phyloP scores from a whole-genome alignment of 2,797 vertebrate species.

The Phoebastria nigripes region DNA sequence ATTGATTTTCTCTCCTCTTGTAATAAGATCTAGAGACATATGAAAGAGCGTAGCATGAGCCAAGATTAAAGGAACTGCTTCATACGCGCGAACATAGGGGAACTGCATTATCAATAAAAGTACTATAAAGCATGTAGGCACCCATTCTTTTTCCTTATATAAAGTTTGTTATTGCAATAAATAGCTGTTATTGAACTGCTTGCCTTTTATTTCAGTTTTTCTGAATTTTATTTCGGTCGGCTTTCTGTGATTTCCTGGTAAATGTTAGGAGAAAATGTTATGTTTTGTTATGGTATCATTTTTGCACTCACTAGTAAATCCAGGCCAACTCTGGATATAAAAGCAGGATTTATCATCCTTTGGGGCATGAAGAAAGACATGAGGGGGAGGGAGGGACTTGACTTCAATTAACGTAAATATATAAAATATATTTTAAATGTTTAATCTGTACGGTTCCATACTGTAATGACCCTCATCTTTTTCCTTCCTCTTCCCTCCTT shows the following conservation, averaged over 20 bases:
- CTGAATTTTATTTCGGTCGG: slow-evolving; percentile 9
- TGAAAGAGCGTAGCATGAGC: slow-evolving; percentile 78
- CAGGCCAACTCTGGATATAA: not conserved
- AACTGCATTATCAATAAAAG: slow-evolving; percentile 68
- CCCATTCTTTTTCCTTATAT: slow-evolving; percentile 72
- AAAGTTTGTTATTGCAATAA: slow-evolving; percentile 81
- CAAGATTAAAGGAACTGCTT: slow-evolving; percentile 75
- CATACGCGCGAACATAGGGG: slow-evolving; percentile 24
- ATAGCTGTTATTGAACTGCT: slow-evolving; percentile 73
- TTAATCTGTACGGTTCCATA: not conserved
- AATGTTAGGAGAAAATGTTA: not conserved
- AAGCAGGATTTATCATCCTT: not conserved
- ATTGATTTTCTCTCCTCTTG: slow-evolving; percentile 97
- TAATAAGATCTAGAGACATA: slow-evolving; percentile 96
- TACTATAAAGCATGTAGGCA: slow-evolving; percentile 65
- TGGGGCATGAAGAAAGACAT: not conserved
- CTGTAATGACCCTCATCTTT: not conserved
- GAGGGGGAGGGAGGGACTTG: not conserved
- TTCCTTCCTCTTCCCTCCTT: slow-evolving; percentile 12
- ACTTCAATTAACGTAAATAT: not conserved
- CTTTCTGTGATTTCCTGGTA: not conserved
- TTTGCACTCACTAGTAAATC: not conserved
- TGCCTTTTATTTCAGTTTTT: slow-evolving; percentile 59
- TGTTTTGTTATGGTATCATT: not conserved
- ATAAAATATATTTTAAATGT: not conserved